Evolutionary conservation across 2,888 invertebrate species (phyloP), one percentile per base, ranked within the genome.

Genomic region (Ophraella communa): DNA sequence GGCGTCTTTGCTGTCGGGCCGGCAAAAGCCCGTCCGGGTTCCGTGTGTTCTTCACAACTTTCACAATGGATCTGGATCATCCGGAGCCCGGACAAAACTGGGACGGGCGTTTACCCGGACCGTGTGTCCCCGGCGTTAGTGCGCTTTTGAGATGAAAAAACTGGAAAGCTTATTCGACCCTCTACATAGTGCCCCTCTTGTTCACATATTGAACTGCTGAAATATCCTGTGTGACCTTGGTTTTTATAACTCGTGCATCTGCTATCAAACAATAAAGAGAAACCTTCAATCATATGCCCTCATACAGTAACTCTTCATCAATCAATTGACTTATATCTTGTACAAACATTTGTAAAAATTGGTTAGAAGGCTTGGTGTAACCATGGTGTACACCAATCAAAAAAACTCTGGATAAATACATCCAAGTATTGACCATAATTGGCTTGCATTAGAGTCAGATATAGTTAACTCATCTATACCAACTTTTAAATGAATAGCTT

Each of bases 131-230:
- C n/a, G n/a, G n/a, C n/a, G n/a, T 52, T 30, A 52, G 30, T 30
- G 5, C 52, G 52, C 27, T 52, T 30, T 52, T 17, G 24, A 52
- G 52, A 52, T 52, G 52, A n/a, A 52, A 52, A 30, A 24, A 52
- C 30, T 52, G 30, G 52, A 30, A 52, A 52, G 52, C 52, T 52
- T 17, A 52, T 52, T 52, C 52, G 52, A 24, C 52, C 52, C 52
- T 52, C 30, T 30, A 24, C 30, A 52, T 52, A 30, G 30, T 52
- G 27, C 30, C 52, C 52, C 30, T 52, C 52, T 18, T 52, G 30
- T 52, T 52, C 52, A 52, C 52, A 52, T 27, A 30, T 52, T 24
- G 52, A 52, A 52, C 52, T 30, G 52, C 52, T 52, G 52, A 52
- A 52, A 24, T 52, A 52, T 24, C 52, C 52, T 52, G 52, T 52